A percentile compares a stretch with the other conserved stretches of the same genome.
These are phyloP conservation scores for Pseudochirops corinnae DNA, from an alignment of 2,797 vertebrate genomes.

Conservation along the genomic window DNA sequence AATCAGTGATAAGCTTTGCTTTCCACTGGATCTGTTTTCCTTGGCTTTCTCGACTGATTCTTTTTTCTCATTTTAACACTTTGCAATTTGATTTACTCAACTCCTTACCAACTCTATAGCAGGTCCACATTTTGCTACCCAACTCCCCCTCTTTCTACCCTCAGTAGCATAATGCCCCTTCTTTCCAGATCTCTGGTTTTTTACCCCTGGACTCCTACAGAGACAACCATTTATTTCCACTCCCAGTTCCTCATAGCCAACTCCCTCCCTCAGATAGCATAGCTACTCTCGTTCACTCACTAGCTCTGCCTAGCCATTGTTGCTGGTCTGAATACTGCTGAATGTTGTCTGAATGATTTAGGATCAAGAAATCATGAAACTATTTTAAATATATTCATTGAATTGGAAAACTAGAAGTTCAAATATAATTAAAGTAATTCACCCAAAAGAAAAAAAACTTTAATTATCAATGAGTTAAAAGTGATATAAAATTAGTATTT, in stretches of 20 bases:
- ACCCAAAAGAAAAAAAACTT: background rate
- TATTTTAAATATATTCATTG: background rate
- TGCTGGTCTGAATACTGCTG: background rate
- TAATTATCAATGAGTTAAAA: background rate
- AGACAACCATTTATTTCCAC: background rate
- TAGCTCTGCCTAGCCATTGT: background rate
- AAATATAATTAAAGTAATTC: constrained; percentile 31
- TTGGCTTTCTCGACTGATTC: background rate
- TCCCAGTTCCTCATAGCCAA: background rate
- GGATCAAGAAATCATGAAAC: background rate
- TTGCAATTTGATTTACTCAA: background rate
- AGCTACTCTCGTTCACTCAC: background rate
- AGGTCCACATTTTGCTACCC: background rate
- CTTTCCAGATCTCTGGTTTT: background rate
- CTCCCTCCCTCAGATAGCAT: background rate
- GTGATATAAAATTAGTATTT: background rate
- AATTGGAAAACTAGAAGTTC: background rate
- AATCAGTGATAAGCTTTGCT: background rate
- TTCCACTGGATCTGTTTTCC: background rate
- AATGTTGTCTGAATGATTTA: background rate
- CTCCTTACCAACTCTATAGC: background rate
- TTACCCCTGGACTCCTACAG: too few relatives aligned
- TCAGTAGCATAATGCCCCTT: background rate
- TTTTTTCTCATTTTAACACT: background rate
- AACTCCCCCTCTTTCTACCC: background rate